These are phyloP conservation scores for Brotula barbata DNA, from an alignment of 2,797 vertebrate genomes.

Conservation along the genomic window DNA sequence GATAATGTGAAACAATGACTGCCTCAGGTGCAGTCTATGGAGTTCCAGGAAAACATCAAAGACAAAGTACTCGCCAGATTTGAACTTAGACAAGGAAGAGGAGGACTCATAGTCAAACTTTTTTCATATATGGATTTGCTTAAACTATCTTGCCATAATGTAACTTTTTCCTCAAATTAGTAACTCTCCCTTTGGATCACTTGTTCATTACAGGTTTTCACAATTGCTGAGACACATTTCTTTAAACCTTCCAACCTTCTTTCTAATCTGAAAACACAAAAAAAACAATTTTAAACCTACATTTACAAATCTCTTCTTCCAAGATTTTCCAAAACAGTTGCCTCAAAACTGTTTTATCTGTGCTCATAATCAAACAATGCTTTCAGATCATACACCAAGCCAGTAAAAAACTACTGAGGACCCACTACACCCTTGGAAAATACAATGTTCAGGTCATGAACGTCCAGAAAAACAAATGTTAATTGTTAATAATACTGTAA, in stretches of 20 bases:
- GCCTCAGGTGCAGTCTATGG: conserved; percentile 18
- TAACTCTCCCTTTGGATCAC: conserved; percentile 22
- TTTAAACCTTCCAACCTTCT: conserved; percentile 28
- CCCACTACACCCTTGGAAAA: too few relatives aligned
- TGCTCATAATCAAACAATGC: too few relatives aligned
- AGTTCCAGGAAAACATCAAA: conserved; percentile 27
- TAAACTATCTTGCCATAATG: conserved; percentile 7
- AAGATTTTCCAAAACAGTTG: too few relatives aligned
- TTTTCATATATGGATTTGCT: conserved; percentile 11
- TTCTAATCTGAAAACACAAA: conserved; percentile 31
- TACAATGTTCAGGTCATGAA: too few relatives aligned
- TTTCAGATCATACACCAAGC: too few relatives aligned
- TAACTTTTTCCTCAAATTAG: conserved; percentile 7
- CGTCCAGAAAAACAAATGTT: too few relatives aligned
- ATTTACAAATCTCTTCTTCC: too few relatives aligned
- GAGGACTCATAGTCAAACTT: conserved; percentile 9
- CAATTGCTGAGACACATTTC: conserved; percentile 2
- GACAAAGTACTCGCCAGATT: conserved; percentile 1
- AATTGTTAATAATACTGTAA: too few relatives aligned
- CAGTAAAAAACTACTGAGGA: too few relatives aligned
- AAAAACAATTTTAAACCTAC: too few relatives aligned
- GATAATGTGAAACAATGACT: conserved; percentile 11
- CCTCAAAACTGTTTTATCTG: too few relatives aligned
- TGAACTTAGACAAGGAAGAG: conserved; percentile 6
- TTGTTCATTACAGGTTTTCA: too few relatives aligned